Evolutionary conservation across 2,888 invertebrate genomes (phyloP).

Genomic region (Phyto melanocephala): DNA sequence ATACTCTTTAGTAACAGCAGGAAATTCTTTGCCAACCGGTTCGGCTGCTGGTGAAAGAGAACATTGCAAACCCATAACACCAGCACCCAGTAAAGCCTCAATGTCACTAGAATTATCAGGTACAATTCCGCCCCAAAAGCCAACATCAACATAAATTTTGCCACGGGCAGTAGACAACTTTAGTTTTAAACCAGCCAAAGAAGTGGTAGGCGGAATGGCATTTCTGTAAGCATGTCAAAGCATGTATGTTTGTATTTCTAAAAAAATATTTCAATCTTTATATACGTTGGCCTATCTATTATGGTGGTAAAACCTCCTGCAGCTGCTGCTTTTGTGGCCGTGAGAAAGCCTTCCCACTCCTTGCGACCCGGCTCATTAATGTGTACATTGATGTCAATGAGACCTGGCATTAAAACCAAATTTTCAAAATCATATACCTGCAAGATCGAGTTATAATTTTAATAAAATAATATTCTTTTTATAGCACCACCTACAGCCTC

Average conservation of each 20-base stretch:
- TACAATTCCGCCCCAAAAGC: slow-evolving; percentile 89
- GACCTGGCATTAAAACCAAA: slow-evolving; percentile 83
- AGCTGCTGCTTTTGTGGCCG: slow-evolving; percentile 86
- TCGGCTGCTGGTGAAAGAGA: slow-evolving; percentile 85
- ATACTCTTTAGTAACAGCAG: slow-evolving; percentile 81
- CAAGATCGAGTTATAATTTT: background rate
- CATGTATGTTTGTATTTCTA: background rate
- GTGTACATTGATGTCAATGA: slow-evolving; percentile 87
- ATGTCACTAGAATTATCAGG: slow-evolving; percentile 77
- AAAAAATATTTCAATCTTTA: no score
- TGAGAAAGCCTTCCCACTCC: slow-evolving; percentile 85
- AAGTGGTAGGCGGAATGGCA: slow-evolving; percentile 86
- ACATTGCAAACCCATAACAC: slow-evolving; percentile 88
- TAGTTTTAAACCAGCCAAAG: slow-evolving; percentile 81
- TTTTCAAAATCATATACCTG: slow-evolving; percentile 80
- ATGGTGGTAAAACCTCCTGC: slow-evolving; percentile 87
- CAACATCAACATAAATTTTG: slow-evolving; percentile 84
- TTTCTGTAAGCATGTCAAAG: slow-evolving; percentile 79
- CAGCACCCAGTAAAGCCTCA: slow-evolving; percentile 81
- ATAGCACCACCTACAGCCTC: slow-evolving; percentile 79
- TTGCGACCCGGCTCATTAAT: slow-evolving; percentile 86
- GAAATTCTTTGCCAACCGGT: slow-evolving; percentile 82
- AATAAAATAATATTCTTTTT: background rate
- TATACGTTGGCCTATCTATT: slow-evolving; percentile 86
- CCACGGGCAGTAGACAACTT: slow-evolving; percentile 82